These are phyloP conservation scores for Melitaea athalia DNA, from an alignment of 2,888 invertebrate species.

Conservation along the genomic window DNA sequence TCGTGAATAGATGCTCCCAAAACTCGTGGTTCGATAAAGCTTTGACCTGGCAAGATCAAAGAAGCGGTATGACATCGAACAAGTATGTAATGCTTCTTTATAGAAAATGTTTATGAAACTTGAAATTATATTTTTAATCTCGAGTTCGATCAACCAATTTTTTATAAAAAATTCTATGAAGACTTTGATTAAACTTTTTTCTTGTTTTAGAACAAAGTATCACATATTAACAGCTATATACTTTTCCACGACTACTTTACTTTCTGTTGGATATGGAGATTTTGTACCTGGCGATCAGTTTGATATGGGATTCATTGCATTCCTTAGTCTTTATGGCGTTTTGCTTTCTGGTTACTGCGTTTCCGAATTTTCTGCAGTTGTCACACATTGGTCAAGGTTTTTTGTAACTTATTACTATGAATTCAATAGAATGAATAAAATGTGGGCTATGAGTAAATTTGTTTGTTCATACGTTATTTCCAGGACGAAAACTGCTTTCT, in stretches of 20 bases:
- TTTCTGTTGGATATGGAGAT: conserved; percentile 77
- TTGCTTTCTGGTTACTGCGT: conserved; percentile 76
- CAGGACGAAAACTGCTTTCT: conserved; percentile 75
- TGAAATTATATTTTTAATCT: conserved; percentile 21
- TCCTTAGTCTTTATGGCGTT: conserved; percentile 74
- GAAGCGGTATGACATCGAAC: conserved; percentile 42
- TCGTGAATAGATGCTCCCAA: conserved; percentile 70
- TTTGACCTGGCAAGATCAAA: conserved; percentile 55
- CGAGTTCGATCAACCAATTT: conserved; percentile 18
- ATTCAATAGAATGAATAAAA: too few relatives aligned
- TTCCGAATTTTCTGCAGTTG: conserved; percentile 76
- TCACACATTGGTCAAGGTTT: conserved; percentile 75
- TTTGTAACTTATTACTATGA: not conserved
- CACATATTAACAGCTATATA: conserved; percentile 69
- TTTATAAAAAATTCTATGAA: not conserved
- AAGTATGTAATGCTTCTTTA: conserved; percentile 49
- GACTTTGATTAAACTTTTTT: not conserved
- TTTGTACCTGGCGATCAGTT: conserved; percentile 68
- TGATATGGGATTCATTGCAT: conserved; percentile 72
- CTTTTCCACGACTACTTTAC: conserved; percentile 69
- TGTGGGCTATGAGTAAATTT: too few relatives aligned
- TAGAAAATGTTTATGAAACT: conserved; percentile 16
- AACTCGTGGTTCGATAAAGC: conserved; percentile 76
- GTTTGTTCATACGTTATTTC: conserved; percentile 17
- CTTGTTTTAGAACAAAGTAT: conserved; percentile 58